Evolutionary conservation across 2,888 invertebrate genomes (phyloP), one percentile per base, ranked within the genome.

Genomic region (Diloba caeruleocephala): DNA sequence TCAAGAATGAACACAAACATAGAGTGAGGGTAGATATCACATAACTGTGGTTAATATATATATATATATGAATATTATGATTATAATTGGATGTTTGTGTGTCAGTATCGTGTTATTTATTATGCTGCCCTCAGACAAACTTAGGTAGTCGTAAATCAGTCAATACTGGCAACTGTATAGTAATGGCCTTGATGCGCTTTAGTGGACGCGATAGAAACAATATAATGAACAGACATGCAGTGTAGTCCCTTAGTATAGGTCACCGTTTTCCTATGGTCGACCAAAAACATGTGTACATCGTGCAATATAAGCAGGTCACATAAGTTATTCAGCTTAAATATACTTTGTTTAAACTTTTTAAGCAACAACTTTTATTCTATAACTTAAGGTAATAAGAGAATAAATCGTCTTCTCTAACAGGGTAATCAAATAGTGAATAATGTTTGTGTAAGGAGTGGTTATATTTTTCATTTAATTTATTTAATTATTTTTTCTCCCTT

Each of bases 71-170:
- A n/a, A n/a, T n/a, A n/a, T n/a, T n/a, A n/a, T 49, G 32, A 52
- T 48, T 37, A 41, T 59, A 65, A 52, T 59, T 48, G 26, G 52
- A 59, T 38, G 41, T 42, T 34, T 59, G 32, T 57, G 33, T 34
- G 31, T 28, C 6, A 6, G 44, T 21, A 48, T 46, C 38, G 29
- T 12, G 41, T 59, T 48, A 59, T 58, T 38, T 62, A 59, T 59
- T 52, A 65, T 46, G 34, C 34, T 50, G 28, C 26, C 19, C 34
- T 32, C 33, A 37, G 41, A 46, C 37, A 49, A 37, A 15, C 39
- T 23, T 17, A 48, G 43, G 17, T n/a, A 39, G 31, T 31, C 25
- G 34, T 63, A 63, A 66, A 63, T 63, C 60, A 60, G 45, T 49
- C 49, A 60, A 49, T 65, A 29, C 41, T 25, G 36, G 34, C 37